phyloP scores from a whole-genome alignment of 2,113 vertebrate genomes.

The Tympanuchus pallidicinctus region DNA sequence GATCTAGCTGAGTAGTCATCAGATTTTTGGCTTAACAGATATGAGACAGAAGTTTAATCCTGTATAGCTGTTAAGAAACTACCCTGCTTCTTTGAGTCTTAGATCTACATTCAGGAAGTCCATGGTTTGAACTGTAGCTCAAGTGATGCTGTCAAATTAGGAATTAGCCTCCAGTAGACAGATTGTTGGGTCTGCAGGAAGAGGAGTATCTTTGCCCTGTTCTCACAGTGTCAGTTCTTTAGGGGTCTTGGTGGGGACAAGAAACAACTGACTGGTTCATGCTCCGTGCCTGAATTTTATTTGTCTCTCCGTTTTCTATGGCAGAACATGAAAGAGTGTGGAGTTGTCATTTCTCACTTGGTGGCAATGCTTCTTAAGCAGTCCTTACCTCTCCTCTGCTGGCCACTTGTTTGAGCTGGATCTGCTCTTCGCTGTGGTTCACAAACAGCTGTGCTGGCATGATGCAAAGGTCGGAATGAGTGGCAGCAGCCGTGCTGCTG shows the following conservation, averaged over 20 bases:
- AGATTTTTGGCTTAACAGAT: background rate
- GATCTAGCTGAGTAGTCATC: background rate
- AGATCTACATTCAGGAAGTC: background rate
- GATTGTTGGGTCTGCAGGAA: background rate
- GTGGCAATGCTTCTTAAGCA: constrained; percentile 9
- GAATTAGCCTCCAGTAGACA: background rate
- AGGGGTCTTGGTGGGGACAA: background rate
- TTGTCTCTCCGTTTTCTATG: accelerated
- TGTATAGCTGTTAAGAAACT: background rate
- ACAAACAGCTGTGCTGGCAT: constrained; percentile 51
- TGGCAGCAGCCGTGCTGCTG: constrained; percentile 27
- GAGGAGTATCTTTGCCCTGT: background rate
- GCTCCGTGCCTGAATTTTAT: background rate
- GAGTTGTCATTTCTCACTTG: background rate
- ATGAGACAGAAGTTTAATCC: background rate
- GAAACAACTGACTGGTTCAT: background rate
- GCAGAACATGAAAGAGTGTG: accelerated
- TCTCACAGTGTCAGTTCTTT: background rate
- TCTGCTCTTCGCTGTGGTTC: background rate
- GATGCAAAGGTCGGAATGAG: constrained; percentile 60
- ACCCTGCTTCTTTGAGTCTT: background rate
- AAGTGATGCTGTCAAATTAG: background rate
- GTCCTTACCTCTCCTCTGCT: background rate
- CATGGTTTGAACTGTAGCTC: background rate
- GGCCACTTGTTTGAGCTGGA: background rate